These are phyloP conservation scores for Tragelaphus oryx DNA, from an alignment of 2,797 vertebrate species.

Conservation along the genomic window DNA sequence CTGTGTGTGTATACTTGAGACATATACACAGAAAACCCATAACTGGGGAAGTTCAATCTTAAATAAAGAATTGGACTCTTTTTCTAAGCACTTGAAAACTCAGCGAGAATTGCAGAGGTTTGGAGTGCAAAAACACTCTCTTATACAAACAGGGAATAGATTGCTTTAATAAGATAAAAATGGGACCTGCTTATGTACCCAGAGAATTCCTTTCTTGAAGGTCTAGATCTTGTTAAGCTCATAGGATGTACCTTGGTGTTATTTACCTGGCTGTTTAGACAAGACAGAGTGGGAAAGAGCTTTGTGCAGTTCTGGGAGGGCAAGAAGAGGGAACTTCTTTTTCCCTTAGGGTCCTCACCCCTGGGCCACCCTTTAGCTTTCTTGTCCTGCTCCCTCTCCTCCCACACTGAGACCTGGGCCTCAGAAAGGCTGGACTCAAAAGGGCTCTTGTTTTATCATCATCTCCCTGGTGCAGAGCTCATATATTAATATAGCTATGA, in stretches of 20 bases:
- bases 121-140: background rate
- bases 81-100: slow-evolving; percentile 9
- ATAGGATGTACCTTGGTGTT: background rate
- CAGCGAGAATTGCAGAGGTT: background rate
- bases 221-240: background rate
- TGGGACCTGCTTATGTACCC: background rate
- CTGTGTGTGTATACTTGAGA: background rate
- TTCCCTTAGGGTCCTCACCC: background rate
- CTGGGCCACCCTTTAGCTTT: background rate
- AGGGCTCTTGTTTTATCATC: slow-evolving; percentile 55
- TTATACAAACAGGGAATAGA: background rate
- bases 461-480: slow-evolving; percentile 20
- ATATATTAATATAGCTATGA: slow-evolving; percentile 41
- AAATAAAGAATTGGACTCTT: background rate
- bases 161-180: slow-evolving; percentile 31
- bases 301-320: background rate
- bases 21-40: background rate
- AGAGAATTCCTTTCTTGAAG: background rate
- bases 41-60: background rate
- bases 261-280: background rate
- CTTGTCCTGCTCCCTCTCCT: background rate
- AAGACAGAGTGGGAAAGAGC: background rate
- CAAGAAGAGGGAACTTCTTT: background rate
- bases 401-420: background rate
- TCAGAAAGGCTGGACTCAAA: slow-evolving; percentile 21